Evolutionary conservation across 2,113 vertebrate species (phyloP), one percentile per base, ranked within the genome.

Genomic region (Dipodomys stephensi): DNA sequence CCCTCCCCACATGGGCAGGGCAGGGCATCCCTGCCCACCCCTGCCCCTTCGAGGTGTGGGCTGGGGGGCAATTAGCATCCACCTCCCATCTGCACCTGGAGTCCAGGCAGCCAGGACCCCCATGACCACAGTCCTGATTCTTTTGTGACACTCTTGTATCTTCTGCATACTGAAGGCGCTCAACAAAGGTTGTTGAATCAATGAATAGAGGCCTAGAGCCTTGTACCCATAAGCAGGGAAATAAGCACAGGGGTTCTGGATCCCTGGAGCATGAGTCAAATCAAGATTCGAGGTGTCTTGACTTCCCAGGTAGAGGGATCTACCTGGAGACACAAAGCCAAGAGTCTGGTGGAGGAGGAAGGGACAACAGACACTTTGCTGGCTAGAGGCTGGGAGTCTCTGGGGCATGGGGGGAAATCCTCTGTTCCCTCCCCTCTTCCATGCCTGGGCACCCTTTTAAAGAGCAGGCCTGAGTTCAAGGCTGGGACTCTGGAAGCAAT

Each of bases 71-170:
- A 65, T 30, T 0, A 16, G 1, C 0, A 39, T 1, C 27, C 39
- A 15, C 11, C n/a, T 10, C 19, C 6, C 53, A 60, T 28, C 10
- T 11, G 9, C 49, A 9, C 0, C 0, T 4, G 27, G 5, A 4
- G 0, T 4, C 13, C 0, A 2, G 15, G 16, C 11, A 57, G 12
- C 53, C 53, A 57, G 15, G 53, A 57, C 53, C 35, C 46, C 68
- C 27, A 39, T 27, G 25, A 25, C 44, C 0, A 7, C 72, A 20
- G 9, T 9, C 25, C 15, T 2, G 28, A n/a, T 46, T 62, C 10
- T 32, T 49, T 25, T 3, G 11, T 57, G n/a, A 64, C 57, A 25
- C 68, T 32, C 1, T 6, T 28, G 49, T 4, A 9, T 60, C 83
- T 60, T 22, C 67, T 72, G 19, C 28, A 25, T 35, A 11, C 0